These are phyloP conservation scores for Pseudochaenichthys georgianus DNA, from an alignment of 2,797 vertebrate species.

Conservation along the genomic window DNA sequence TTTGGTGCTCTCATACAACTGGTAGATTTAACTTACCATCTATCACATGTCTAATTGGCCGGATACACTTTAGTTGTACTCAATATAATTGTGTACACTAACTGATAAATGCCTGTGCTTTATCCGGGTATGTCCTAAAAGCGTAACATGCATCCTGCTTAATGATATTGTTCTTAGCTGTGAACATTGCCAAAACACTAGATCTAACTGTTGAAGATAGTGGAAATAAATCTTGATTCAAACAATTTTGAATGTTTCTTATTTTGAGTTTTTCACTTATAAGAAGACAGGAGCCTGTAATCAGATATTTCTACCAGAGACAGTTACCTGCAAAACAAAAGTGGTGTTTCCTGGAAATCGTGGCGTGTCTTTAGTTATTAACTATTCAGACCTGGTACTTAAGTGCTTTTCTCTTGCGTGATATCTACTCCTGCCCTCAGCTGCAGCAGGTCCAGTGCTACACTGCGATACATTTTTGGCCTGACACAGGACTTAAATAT, in stretches of 20 bases:
- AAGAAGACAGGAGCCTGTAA: background rate
- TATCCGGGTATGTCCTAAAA: background rate
- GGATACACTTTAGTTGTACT: background rate
- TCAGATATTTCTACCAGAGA: slow-evolving; percentile 11
- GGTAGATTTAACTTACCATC: background rate
- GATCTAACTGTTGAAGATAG: background rate
- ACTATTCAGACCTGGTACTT: slow-evolving; percentile 30
- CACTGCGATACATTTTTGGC: slow-evolving; percentile 33
- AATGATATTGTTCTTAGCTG: background rate
- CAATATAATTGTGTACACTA: background rate
- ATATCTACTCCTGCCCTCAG: slow-evolving; percentile 36
- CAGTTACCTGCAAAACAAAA: slow-evolving; percentile 5
- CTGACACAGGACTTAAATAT: slow-evolving; percentile 46
- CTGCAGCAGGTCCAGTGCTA: slow-evolving; percentile 20
- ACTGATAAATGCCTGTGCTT: background rate
- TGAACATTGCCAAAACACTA: background rate
- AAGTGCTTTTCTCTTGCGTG: slow-evolving; percentile 44
- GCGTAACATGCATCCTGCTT: background rate
- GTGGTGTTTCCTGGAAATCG: slow-evolving; percentile 5
- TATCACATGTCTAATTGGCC: background rate
- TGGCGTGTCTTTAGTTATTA: slow-evolving; percentile 5
- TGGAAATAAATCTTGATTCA: too few species aligned
- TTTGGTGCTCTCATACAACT: too few species aligned
- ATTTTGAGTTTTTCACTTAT: background rate
- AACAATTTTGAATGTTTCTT: background rate